These are phyloP conservation scores for Liopterus haemorrhoidalis DNA, from an alignment of 2,888 invertebrate genomes.

Conservation along the genomic window DNA sequence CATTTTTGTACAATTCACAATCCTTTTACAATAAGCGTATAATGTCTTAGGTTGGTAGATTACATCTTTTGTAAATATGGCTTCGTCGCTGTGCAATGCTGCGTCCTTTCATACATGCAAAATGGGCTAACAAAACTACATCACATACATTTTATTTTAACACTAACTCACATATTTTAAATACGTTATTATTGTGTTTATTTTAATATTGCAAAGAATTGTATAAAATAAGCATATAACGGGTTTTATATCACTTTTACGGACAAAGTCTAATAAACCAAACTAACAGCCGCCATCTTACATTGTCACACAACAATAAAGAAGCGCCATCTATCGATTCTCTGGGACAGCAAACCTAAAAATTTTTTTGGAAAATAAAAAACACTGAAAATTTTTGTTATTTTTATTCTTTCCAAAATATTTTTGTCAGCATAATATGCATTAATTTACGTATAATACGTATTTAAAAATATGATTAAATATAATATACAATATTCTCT, in stretches of 20 bases:
- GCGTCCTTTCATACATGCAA: slow-evolving; percentile 30
- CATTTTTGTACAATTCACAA: slow-evolving; percentile 32
- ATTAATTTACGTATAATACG: too few relatives aligned
- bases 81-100: slow-evolving; percentile 52
- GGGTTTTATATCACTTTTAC: slow-evolving; percentile 37
- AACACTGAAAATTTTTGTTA: too few relatives aligned
- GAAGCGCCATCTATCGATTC: slow-evolving; percentile 57
- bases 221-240: slow-evolving; percentile 19
- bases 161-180: not conserved
- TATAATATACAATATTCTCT: too few relatives aligned
- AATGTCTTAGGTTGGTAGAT: slow-evolving; percentile 36
- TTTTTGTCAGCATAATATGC: too few relatives aligned
- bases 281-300: slow-evolving; percentile 65
- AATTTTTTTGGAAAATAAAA: too few relatives aligned
- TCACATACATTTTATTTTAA: slow-evolving; percentile 13
- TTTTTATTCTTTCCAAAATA: too few relatives aligned
- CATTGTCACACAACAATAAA: slow-evolving; percentile 57
- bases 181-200: slow-evolving; percentile 7
- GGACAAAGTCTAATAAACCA: slow-evolving; percentile 56
- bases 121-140: slow-evolving; percentile 12
- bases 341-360: too few relatives aligned
- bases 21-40: slow-evolving; percentile 40
- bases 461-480: too few relatives aligned
- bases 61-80: slow-evolving; percentile 56
- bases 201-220: slow-evolving; percentile 6